Conservation (phyloP, 2,113 vertebrate genomes). For the Dicentrarchus labrax region DNA sequence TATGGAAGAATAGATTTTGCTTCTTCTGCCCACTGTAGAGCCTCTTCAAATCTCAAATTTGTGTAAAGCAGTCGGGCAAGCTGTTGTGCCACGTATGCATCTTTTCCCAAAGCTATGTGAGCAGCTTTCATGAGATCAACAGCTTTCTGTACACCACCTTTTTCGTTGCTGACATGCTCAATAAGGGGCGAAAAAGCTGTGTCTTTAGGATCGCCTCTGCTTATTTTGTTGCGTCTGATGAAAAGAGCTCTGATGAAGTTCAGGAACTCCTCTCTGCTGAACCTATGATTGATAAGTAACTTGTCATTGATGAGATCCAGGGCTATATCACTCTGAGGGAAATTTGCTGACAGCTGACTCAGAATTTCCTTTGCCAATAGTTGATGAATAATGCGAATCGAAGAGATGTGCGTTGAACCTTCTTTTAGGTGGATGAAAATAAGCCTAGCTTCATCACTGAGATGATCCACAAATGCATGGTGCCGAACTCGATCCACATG, state of each 20-base stretch:
- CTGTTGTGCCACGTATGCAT: constrained; percentile 83
- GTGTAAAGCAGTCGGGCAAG: constrained; percentile 82
- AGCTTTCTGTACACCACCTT: constrained; percentile 76
- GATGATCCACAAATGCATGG: constrained; percentile 70
- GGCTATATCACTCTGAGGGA: constrained; percentile 77
- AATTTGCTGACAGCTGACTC: constrained; percentile 69
- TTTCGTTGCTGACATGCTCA: constrained; percentile 69
- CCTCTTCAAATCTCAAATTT: constrained; percentile 79
- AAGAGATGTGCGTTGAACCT: constrained; percentile 67
- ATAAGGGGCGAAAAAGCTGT: constrained; percentile 82
- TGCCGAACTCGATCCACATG: constrained; percentile 35
- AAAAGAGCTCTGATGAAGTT: constrained; percentile 81
- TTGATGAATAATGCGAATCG: constrained; percentile 80
- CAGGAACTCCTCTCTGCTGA: constrained; percentile 72
- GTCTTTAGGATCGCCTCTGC: constrained; percentile 79
- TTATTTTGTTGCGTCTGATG: constrained; percentile 80
- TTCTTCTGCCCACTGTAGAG: constrained; percentile 69
- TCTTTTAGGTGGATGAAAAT: constrained; percentile 81
- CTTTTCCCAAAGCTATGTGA: constrained; percentile 74
- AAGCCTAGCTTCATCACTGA: constrained; percentile 79
- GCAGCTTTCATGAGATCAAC: constrained; percentile 79
- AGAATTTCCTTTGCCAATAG: constrained; percentile 83
- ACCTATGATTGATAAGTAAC: constrained; percentile 78
- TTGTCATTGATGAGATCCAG: constrained; percentile 75
- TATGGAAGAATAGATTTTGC: constrained; percentile 71